These are phyloP conservation scores for Cyrtonyx montezumae DNA, from an alignment of 2,113 vertebrate genomes.

Conservation along the genomic window DNA sequence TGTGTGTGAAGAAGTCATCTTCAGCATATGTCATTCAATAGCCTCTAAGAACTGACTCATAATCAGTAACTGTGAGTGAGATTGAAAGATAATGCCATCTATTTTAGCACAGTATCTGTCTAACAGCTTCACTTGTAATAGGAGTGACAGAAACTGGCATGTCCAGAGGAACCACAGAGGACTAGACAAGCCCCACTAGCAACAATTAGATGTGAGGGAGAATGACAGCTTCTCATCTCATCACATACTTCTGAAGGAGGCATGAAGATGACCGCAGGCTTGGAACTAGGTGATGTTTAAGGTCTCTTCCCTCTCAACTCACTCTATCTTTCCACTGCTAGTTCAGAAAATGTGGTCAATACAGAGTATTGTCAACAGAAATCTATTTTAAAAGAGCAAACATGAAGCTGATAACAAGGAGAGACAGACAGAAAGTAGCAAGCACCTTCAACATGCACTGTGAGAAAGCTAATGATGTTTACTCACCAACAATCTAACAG, in stretches of 20 bases:
- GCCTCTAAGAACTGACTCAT: neutral
- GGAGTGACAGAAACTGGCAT: neutral
- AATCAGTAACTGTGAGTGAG: neutral
- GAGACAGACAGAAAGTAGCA: neutral
- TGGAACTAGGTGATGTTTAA: neutral
- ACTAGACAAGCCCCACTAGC: neutral
- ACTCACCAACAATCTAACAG: neutral
- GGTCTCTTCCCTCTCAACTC: neutral
- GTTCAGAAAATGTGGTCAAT: neutral
- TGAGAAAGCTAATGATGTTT: neutral
- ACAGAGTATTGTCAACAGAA: neutral
- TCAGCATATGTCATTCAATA: slow-evolving; percentile 19
- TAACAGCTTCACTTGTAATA: neutral
- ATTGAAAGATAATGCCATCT: neutral
- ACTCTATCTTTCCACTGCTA: neutral
- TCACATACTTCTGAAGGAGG: neutral
- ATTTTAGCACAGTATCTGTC: neutral
- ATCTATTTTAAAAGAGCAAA: neutral
- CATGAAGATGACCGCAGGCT: neutral
- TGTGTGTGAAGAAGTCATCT: slow-evolving; percentile 34
- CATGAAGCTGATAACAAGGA: neutral
- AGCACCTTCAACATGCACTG: neutral
- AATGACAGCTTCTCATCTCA: neutral
- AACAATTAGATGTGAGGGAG: neutral
- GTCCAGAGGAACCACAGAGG: neutral